Conservation (phyloP, 2,113 vertebrate species). For the Pelobates fuscus region DNA sequence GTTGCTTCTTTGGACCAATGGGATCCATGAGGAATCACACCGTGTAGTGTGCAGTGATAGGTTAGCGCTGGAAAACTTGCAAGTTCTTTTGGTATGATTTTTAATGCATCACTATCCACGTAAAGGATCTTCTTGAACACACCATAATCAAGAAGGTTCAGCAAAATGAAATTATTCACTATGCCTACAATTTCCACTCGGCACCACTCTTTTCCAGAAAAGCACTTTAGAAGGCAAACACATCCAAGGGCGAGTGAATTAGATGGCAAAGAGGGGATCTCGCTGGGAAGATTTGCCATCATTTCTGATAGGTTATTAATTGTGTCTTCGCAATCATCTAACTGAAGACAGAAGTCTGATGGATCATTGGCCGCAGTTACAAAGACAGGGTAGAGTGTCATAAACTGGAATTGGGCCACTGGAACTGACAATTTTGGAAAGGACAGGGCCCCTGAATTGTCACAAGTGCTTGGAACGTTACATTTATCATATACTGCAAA, state of each 20-base stretch:
- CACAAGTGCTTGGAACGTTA: conserved; percentile 3
- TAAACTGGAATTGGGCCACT: conserved; percentile 60
- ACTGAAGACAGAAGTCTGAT: conserved; percentile 75
- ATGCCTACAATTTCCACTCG: conserved; percentile 74
- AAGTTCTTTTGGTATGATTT: conserved; percentile 69
- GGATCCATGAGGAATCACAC: conserved; percentile 63
- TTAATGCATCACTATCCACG: conserved; percentile 65
- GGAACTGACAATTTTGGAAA: conserved; percentile 27
- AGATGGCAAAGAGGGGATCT: conserved; percentile 63
- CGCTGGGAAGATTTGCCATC: conserved; percentile 68
- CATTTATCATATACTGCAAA: not conserved
- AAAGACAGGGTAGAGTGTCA: conserved; percentile 65
- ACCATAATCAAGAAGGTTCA: conserved; percentile 79
- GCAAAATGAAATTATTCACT: conserved; percentile 57
- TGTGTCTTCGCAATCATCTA: conserved; percentile 67
- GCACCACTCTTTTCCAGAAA: conserved; percentile 71
- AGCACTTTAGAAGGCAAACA: conserved; percentile 72
- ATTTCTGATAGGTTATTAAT: conserved; percentile 67
- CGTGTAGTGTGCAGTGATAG: conserved; percentile 72
- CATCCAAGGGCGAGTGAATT: conserved; percentile 65
- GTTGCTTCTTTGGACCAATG: conserved; percentile 76
- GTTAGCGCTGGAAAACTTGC: conserved; percentile 67
- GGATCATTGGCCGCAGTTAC: conserved; percentile 71
- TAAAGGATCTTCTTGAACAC: conserved; percentile 62
- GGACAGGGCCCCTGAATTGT: not conserved